phyloP scores from a whole-genome alignment of 1,140 invertebrate species.

The Drosophila littoralis region DNA sequence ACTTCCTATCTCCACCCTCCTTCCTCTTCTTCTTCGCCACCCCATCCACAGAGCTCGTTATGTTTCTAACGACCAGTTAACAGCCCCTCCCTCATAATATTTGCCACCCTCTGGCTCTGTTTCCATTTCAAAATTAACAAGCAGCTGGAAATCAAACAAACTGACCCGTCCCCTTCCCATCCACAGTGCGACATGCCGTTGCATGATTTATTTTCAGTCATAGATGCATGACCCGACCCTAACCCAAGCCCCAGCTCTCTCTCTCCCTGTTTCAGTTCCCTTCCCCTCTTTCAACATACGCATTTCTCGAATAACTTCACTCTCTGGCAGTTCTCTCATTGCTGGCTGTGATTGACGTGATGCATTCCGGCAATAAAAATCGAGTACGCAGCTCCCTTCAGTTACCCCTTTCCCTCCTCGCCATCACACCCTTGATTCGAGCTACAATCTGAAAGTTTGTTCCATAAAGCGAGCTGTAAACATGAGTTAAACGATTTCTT shows the following conservation, averaged over 20 bases:
- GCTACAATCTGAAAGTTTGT: constrained; percentile 17
- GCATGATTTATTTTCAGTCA: constrained; percentile 35
- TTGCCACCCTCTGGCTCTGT: background rate
- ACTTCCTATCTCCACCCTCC: background rate
- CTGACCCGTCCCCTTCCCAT: constrained; percentile 50
- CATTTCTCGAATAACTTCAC: constrained; percentile 51
- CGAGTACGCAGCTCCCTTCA: constrained; percentile 10
- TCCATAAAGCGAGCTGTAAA: constrained; percentile 47
- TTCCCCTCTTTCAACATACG: constrained; percentile 7
- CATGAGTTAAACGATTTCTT: constrained; percentile 51
- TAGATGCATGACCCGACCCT: constrained; percentile 33
- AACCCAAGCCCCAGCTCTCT: background rate
- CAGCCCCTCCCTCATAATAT: constrained; percentile 29
- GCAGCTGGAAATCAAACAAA: constrained; percentile 71
- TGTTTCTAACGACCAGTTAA: constrained; percentile 68
- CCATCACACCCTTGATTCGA: constrained; percentile 1
- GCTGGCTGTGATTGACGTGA: constrained; percentile 47
- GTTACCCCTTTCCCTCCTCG: background rate
- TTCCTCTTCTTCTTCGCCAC: background rate
- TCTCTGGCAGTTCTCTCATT: constrained; percentile 30
- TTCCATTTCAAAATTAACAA: constrained; percentile 71
- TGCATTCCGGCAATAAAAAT: constrained; percentile 44
- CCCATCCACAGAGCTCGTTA: constrained; percentile 48
- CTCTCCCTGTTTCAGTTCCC: background rate
- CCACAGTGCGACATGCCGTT: constrained; percentile 39